These are phyloP conservation scores for Hirtodrosophila cameraria DNA, from an alignment of 2,888 invertebrate species.

Conservation along the genomic window DNA sequence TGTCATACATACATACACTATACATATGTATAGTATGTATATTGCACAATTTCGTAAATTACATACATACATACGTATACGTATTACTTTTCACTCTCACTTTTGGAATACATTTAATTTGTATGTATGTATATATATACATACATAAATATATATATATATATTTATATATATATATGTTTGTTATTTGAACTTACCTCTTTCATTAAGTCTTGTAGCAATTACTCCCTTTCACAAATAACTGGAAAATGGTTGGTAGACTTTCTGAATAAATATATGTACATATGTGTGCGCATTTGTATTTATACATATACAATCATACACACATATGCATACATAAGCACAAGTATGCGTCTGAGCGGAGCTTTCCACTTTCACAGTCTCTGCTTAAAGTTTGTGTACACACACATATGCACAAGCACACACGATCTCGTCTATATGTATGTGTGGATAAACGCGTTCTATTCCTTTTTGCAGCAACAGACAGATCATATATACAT, in stretches of 20 bases:
- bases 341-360: conserved; percentile 33
- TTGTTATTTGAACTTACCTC: conserved; percentile 56
- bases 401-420: conserved; percentile 14
- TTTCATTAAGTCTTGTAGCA: conserved; percentile 71
- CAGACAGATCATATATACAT: conserved; percentile 13
- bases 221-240: conserved; percentile 69
- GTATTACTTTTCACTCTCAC: conserved; percentile 1
- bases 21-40: background rate
- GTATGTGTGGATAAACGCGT: conserved; percentile 36
- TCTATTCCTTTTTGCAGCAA: conserved; percentile 49
- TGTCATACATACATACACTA: background rate
- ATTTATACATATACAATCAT: conserved; percentile 18
- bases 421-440: conserved; percentile 8
- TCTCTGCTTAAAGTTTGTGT: conserved; percentile 47
- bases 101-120: background rate
- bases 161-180: background rate
- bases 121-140: conserved; percentile 12
- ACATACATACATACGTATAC: conserved; percentile 5
- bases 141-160: conserved; percentile 9
- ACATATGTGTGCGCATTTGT: conserved; percentile 8
- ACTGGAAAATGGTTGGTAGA: conserved; percentile 49
- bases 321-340: conserved; percentile 18
- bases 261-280: conserved; percentile 46
- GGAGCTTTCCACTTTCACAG: conserved; percentile 60
- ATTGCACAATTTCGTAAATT: conserved; percentile 11